Percentiles rank a stretch among this genome's conserved stretches.
phyloP scores from a whole-genome alignment of 64 coral and sea anemone genomes.

The Stichodactyla mertensii region DNA sequence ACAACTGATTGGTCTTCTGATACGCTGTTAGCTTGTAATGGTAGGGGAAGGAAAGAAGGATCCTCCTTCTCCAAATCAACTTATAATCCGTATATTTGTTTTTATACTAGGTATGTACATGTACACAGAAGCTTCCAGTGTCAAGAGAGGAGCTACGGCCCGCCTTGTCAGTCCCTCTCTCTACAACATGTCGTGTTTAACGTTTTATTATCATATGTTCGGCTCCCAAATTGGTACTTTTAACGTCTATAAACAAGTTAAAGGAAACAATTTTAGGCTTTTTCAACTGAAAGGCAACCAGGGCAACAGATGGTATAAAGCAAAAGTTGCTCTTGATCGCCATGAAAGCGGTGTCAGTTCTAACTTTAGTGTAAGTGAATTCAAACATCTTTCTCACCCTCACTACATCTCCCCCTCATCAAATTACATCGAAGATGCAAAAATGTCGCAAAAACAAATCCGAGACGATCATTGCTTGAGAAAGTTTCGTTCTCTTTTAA shows the following conservation, averaged over 20 bases:
- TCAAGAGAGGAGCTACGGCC: slow-evolving; percentile 7
- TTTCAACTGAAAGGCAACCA: slow-evolving; percentile 27
- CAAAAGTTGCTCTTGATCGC: background rate
- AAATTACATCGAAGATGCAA: no score
- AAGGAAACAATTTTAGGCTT: background rate
- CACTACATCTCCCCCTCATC: background rate
- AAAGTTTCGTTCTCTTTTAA: no score
- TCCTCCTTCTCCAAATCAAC: no score
- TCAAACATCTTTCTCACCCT: background rate
- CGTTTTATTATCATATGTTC: slow-evolving; percentile 47
- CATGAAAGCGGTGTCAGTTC: background rate
- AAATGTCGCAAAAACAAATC: no score
- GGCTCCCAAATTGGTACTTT: slow-evolving; percentile 25
- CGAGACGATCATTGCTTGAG: no score
- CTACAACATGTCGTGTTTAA: slow-evolving; percentile 1
- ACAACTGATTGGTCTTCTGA: no score
- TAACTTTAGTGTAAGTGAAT: background rate
- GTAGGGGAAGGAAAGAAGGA: no score
- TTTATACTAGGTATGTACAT: background rate
- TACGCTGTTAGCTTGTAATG: no score
- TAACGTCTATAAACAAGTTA: slow-evolving; percentile 16
- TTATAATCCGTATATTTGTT: background rate
- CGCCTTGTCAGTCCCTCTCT: background rate
- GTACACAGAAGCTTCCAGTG: background rate
- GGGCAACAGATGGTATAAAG: slow-evolving; percentile 25